A percentile compares a stretch with the other conserved stretches of the same genome.
These are phyloP conservation scores for Halocynthia roretzi DNA, from an alignment of 23 tunicate genomes.

Conservation along the genomic window DNA sequence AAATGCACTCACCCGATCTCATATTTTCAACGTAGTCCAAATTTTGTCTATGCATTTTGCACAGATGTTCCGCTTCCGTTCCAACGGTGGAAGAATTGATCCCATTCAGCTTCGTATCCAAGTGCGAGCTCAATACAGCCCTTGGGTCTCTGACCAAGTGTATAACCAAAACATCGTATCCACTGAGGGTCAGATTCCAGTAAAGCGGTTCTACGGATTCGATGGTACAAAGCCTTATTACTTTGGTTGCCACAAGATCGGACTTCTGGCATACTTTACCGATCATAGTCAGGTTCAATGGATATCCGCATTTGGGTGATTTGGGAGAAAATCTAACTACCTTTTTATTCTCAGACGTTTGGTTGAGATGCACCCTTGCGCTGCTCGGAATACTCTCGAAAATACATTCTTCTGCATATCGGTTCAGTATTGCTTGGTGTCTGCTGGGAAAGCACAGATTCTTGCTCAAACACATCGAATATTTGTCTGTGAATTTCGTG, in stretches of 20 bases:
- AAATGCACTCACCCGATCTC: background rate
- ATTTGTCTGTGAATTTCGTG: conserved; percentile 20
- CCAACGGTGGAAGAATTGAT: background rate
- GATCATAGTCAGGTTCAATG: conserved; percentile 8
- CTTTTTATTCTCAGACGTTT: background rate
- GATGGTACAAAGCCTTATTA: conserved; percentile 49
- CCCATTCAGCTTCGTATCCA: background rate
- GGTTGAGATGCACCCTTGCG: background rate
- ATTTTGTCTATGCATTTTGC: background rate
- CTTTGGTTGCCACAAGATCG: conserved; percentile 26
- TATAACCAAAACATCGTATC: conserved; percentile 14
- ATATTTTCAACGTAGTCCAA: conserved; percentile 1
- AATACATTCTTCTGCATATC: conserved; percentile 15
- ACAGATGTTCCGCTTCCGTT: background rate
- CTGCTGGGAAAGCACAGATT: conserved; percentile 39
- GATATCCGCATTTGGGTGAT: conserved; percentile 6
- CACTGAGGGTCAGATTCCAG: background rate
- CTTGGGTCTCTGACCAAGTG: conserved; percentile 68
- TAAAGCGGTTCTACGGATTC: conserved; percentile 11
- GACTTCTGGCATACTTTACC: conserved; percentile 28
- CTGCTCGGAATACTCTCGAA: too few species aligned
- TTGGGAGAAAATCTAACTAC: background rate
- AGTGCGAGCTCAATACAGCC: conserved; percentile 49
- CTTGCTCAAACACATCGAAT: conserved; percentile 38
- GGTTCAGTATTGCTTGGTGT: conserved; percentile 21